Evolutionary conservation across 2,888 invertebrate species (phyloP).

Genomic region (Taphrorychus bicolor): DNA sequence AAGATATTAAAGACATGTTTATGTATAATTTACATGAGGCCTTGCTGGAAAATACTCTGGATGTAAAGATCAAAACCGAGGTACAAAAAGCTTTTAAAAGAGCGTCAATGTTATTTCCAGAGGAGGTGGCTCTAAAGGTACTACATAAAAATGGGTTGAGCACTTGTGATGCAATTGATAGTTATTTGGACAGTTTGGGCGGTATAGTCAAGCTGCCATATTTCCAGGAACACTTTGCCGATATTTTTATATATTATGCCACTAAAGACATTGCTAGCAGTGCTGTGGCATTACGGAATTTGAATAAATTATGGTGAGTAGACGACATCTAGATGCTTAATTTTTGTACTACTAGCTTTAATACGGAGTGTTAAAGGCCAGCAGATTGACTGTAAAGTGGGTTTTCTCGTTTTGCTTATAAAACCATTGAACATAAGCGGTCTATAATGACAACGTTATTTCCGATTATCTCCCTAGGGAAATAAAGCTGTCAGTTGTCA

Average conservation of each 20-base stretch:
- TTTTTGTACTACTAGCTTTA: too few species aligned
- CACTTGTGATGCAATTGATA: conserved; percentile 39
- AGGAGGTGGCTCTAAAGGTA: not conserved
- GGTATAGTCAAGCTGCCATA: conserved; percentile 62
- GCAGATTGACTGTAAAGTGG: too few species aligned
- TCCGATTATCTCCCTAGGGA: too few species aligned
- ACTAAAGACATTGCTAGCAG: conserved; percentile 47
- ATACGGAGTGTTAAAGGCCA: too few species aligned
- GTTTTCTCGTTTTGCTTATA: too few species aligned
- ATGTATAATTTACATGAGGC: conserved; percentile 62
- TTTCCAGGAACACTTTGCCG: conserved; percentile 60
- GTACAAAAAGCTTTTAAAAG: not conserved
- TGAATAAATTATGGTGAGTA: conserved; percentile 5
- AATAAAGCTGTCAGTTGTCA: too few species aligned
- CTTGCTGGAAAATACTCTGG: conserved; percentile 60
- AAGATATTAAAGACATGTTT: conserved; percentile 62
- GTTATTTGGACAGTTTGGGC: conserved; percentile 59
- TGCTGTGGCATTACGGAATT: conserved; percentile 51
- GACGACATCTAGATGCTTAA: not conserved
- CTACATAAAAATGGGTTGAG: not conserved
- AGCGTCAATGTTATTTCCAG: not conserved
- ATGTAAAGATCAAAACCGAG: conserved; percentile 59
- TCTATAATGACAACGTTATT: too few species aligned
- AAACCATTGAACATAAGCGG: too few species aligned
- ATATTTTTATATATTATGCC: conserved; percentile 43